Evolutionary conservation across 2,797 vertebrate species (phyloP).

Genomic region (Taenioides sp.): DNA sequence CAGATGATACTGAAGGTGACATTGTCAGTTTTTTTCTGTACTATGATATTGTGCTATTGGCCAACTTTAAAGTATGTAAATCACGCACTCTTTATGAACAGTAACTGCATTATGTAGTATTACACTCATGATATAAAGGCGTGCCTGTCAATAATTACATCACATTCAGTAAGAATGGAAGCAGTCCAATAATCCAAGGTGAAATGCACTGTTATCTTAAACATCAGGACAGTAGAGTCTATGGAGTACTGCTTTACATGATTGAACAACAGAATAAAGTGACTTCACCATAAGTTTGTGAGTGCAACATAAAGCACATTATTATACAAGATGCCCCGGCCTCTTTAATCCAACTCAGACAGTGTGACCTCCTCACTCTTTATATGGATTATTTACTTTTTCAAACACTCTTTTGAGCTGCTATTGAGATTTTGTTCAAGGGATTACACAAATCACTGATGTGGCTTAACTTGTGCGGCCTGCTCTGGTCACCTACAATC

Average conservation of each 20-base stretch:
- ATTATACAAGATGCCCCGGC: slow-evolving; percentile 20
- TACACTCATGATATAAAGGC: not conserved
- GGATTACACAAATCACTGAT: slow-evolving; percentile 33
- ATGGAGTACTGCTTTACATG: not conserved
- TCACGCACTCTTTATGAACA: not conserved
- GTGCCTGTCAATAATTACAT: too few species aligned
- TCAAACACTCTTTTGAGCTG: slow-evolving; percentile 22
- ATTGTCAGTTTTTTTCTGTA: too few species aligned
- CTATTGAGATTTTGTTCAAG: slow-evolving; percentile 20
- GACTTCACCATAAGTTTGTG: not conserved
- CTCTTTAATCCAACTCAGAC: slow-evolving; percentile 28
- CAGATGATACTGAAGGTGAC: not conserved
- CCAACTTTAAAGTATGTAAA: not conserved
- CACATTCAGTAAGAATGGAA: too few species aligned
- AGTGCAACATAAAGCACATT: slow-evolving; percentile 13
- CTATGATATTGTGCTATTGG: not conserved
- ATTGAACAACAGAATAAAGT: not conserved
- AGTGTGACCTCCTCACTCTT: slow-evolving; percentile 26
- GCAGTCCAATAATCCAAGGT: too few species aligned
- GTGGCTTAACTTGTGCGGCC: slow-evolving; percentile 15
- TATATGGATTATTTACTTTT: slow-evolving; percentile 37
- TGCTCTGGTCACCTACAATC: slow-evolving; percentile 7
- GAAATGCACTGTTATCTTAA: not conserved
- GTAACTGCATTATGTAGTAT: not conserved
- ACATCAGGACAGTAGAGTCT: not conserved